Conservation (phyloP, 2,888 invertebrate genomes). For the Polydrusus cervinus region DNA sequence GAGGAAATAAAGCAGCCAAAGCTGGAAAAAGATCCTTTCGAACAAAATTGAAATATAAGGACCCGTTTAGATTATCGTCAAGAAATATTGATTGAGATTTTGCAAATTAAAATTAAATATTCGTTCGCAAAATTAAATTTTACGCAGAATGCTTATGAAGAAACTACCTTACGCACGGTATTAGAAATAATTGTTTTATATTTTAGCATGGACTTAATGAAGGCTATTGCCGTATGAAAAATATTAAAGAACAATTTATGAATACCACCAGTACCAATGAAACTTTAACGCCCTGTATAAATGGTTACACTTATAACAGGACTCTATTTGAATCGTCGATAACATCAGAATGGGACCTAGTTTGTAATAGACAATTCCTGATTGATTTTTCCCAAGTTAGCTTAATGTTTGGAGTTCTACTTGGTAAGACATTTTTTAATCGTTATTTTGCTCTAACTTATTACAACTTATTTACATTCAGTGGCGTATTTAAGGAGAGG, state of each 20-base stretch:
- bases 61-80: no score
- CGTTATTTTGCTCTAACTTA: no score
- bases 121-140: no score
- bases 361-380: slow-evolving; percentile 76
- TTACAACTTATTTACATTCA: no score
- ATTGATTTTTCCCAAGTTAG: slow-evolving; percentile 76
- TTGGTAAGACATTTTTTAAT: slow-evolving; percentile 67
- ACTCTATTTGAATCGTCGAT: slow-evolving; percentile 77
- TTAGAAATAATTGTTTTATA: neutral
- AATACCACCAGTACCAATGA: slow-evolving; percentile 27
- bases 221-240: slow-evolving; percentile 64
- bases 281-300: slow-evolving; percentile 60
- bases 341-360: slow-evolving; percentile 79
- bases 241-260: slow-evolving; percentile 31
- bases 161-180: no score
- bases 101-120: no score
- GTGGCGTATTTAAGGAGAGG: no score
- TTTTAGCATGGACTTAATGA: slow-evolving; percentile 62
- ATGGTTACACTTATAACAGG: slow-evolving; percentile 74
- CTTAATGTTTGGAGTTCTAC: slow-evolving; percentile 78
- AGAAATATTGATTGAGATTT: no score
- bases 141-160: no score
- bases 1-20: no score
- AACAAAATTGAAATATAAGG: no score
- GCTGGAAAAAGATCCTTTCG: no score